phyloP scores from a whole-genome alignment of 2,113 vertebrate genomes.

The Madoqua kirkii region DNA sequence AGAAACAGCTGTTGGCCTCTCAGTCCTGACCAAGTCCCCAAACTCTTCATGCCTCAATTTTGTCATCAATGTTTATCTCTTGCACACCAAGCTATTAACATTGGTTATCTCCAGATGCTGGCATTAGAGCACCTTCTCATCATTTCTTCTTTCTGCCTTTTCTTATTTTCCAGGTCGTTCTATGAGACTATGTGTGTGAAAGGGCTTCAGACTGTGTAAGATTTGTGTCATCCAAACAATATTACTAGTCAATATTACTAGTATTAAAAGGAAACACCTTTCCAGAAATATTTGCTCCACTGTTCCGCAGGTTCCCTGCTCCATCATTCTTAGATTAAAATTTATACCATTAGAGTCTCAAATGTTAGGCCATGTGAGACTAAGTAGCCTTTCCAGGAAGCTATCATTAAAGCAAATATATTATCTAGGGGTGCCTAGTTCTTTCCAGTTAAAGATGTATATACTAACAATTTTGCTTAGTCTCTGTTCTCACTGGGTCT shows the following conservation, averaged over 20 bases:
- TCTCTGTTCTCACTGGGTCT: neutral
- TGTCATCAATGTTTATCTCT: neutral
- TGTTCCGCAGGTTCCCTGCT: neutral
- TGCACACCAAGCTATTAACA: neutral
- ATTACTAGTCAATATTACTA: neutral
- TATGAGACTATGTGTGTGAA: neutral
- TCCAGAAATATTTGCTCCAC: neutral
- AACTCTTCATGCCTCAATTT: neutral
- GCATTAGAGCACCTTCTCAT: neutral
- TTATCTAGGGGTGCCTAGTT: neutral
- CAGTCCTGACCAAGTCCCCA: neutral
- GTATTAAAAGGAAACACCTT: neutral
- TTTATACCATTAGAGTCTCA: neutral
- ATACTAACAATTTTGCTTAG: neutral
- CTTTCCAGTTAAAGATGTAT: neutral
- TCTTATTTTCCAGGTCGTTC: slow-evolving; percentile 20
- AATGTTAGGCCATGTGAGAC: neutral
- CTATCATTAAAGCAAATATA: neutral
- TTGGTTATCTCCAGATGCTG: neutral
- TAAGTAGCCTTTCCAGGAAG: neutral
- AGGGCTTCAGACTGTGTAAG: slow-evolving; percentile 2
- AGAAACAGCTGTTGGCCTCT: neutral
- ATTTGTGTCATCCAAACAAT: neutral
- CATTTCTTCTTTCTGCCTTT: neutral
- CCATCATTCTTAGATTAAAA: neutral